Percentiles rank a stretch among this genome's conserved stretches.
These are phyloP conservation scores for Drosophila virilis DNA, from an alignment of 1,140 invertebrate species.

Conservation along the genomic window DNA sequence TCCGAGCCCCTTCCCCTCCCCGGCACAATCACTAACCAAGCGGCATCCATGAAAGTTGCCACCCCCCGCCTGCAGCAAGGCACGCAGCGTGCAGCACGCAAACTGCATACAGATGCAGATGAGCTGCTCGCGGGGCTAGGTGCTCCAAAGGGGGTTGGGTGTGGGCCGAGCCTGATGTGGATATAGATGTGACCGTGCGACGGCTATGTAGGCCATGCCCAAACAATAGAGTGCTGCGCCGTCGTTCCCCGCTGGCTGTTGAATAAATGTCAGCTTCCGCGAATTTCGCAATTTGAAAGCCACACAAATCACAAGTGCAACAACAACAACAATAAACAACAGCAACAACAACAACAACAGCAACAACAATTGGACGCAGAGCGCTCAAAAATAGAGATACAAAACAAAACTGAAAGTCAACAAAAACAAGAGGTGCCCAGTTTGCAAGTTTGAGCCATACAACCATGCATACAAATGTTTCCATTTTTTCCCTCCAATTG, in stretches of 20 bases:
- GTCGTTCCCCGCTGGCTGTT: constrained; percentile 27
- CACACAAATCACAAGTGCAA: constrained; percentile 75
- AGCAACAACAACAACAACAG: constrained; percentile 38
- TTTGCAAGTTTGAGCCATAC: constrained; percentile 31
- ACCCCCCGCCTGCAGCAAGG: constrained; percentile 18
- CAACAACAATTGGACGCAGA: constrained; percentile 27
- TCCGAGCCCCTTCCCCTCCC: not conserved
- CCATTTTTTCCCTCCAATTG: constrained; percentile 27
- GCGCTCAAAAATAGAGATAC: constrained; percentile 13
- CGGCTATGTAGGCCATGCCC: constrained; percentile 26
- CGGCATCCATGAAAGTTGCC: not conserved
- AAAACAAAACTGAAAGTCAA: constrained; percentile 39
- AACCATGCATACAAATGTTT: constrained; percentile 61
- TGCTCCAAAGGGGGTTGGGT: no score
- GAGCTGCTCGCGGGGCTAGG: not conserved
- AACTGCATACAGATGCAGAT: constrained; percentile 23
- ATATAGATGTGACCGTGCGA: constrained; percentile 24
- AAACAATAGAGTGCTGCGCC: constrained; percentile 34
- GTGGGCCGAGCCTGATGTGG: not conserved
- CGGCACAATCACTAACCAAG: constrained; percentile 3
- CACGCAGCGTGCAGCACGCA: constrained; percentile 13
- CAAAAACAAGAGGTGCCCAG: constrained; percentile 33
- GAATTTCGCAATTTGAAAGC: constrained; percentile 80
- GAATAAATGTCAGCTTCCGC: constrained; percentile 77
- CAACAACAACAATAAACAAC: constrained; percentile 33